Conservation (phyloP, 2,888 invertebrate species). For the Xestia c-nigrum region DNA sequence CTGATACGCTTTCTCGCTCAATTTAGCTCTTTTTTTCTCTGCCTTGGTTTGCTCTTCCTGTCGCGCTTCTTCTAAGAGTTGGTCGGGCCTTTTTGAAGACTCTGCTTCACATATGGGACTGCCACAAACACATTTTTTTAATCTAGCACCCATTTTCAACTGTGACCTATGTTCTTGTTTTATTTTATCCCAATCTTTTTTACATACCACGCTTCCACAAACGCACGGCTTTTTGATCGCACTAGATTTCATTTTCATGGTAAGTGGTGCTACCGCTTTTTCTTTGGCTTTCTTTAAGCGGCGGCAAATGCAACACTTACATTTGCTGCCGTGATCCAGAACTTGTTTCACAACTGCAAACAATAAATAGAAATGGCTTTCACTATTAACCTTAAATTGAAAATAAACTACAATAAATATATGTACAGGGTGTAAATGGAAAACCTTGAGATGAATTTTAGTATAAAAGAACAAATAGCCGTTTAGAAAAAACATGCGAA, state of each 20-base stretch:
- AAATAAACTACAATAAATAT: neutral
- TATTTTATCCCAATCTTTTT: conserved; percentile 36
- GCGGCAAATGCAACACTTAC: conserved; percentile 46
- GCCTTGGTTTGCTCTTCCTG: neutral
- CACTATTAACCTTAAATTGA: neutral
- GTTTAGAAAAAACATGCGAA: no score
- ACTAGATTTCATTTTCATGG: no score
- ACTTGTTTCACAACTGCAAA: neutral
- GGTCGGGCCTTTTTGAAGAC: conserved; percentile 38
- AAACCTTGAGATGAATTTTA: no score
- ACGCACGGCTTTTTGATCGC: conserved; percentile 34
- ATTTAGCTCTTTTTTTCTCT: neutral
- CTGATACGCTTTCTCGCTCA: neutral
- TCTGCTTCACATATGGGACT: conserved; percentile 44
- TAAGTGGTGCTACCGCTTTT: neutral
- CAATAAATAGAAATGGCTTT: conserved; percentile 1
- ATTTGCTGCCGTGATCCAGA: conserved; percentile 3
- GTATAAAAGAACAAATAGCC: no score
- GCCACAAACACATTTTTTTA: conserved; percentile 51
- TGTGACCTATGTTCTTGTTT: neutral
- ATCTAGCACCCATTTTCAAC: no score
- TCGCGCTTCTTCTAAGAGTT: conserved; percentile 21
- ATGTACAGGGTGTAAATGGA: no score
- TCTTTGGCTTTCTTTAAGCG: neutral
- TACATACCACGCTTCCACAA: conserved; percentile 50